A percentile compares a stretch with the other conserved stretches of the same genome.
Conservation (phyloP, 2,888 invertebrate species). For the Myopa tessellatipennis region DNA sequence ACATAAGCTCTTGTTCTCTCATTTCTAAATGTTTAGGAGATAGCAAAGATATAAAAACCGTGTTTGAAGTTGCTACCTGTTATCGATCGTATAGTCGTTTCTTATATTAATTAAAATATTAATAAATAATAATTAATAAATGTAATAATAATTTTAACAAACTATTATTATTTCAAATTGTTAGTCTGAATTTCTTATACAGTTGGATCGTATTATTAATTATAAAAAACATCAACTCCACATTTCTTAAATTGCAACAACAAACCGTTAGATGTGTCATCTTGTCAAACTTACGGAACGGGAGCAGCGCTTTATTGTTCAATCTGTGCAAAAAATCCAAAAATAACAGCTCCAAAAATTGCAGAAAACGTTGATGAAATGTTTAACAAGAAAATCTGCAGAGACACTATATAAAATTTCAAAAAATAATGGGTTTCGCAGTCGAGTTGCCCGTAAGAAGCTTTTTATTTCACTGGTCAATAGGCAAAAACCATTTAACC, state of each 20-base stretch:
- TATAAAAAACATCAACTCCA: conserved; percentile 90
- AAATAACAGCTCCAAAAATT: conserved; percentile 30
- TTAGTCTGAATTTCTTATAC: conserved; percentile 93
- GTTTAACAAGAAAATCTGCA: conserved; percentile 23
- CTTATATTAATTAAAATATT: neutral
- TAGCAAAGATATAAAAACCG: conserved; percentile 96
- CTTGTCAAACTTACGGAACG: conserved; percentile 24
- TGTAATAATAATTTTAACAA: neutral
- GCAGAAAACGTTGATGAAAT: conserved; percentile 6
- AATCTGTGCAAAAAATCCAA: conserved; percentile 26
- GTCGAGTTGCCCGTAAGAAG: conserved; percentile 29
- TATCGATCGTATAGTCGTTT: conserved; percentile 76
- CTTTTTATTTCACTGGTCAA: conserved; percentile 31
- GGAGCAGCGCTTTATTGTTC: conserved; percentile 17
- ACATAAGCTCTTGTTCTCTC: conserved; percentile 92
- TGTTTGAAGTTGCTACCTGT: conserved; percentile 90
- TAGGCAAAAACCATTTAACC: conserved; percentile 68
- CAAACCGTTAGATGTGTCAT: too few species aligned
- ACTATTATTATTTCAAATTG: conserved; percentile 10
- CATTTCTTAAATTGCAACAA: conserved; percentile 93
- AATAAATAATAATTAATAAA: neutral
- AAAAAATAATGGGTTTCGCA: conserved; percentile 19
- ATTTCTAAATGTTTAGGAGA: conserved; percentile 99
- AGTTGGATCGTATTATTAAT: conserved; percentile 85
- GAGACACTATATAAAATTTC: conserved; percentile 1